Percentiles rank a stretch among this genome's conserved stretches.
Evolutionary conservation across 1,140 invertebrate species (phyloP).

Genomic region (Drosophila tristis): DNA sequence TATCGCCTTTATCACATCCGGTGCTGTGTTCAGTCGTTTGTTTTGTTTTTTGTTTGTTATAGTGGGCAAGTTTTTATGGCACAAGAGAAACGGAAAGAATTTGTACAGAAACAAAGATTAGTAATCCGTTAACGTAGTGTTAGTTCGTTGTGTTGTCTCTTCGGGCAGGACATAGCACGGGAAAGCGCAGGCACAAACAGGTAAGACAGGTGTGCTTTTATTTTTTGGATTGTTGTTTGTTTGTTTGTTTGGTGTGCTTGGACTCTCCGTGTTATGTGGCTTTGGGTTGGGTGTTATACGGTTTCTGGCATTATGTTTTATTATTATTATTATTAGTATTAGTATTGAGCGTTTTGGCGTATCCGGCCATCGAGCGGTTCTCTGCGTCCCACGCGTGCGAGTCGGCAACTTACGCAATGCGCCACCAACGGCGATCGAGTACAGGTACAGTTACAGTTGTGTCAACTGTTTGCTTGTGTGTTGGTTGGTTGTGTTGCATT

Average conservation of each 20-base stretch:
- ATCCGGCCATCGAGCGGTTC: constrained; percentile 53
- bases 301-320: constrained; percentile 57
- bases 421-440: constrained; percentile 22
- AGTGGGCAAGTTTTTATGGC: constrained; percentile 18
- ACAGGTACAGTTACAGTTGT: neutral
- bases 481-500: constrained; percentile 23
- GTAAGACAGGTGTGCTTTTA: neutral
- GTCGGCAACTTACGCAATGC: constrained; percentile 47
- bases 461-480: neutral
- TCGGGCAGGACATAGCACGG: constrained; percentile 35
- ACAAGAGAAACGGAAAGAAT: constrained; percentile 66
- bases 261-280: constrained; percentile 43
- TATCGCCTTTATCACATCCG: constrained; percentile 88
- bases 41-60: constrained; percentile 50
- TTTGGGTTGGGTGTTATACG: constrained; percentile 77
- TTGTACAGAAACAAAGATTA: constrained; percentile 66
- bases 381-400: constrained; percentile 43
- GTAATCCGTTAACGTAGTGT: constrained; percentile 32
- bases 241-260: constrained; percentile 13
- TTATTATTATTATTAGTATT: constrained; percentile 34
- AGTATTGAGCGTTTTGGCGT: constrained; percentile 12
- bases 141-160: constrained; percentile 12
- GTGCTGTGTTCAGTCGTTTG: constrained; percentile 84
- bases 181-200: constrained; percentile 40
- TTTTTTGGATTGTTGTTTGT: no score